Evolutionary conservation across 1,140 invertebrate genomes (phyloP).

Genomic region (Zaprionus taronus): DNA sequence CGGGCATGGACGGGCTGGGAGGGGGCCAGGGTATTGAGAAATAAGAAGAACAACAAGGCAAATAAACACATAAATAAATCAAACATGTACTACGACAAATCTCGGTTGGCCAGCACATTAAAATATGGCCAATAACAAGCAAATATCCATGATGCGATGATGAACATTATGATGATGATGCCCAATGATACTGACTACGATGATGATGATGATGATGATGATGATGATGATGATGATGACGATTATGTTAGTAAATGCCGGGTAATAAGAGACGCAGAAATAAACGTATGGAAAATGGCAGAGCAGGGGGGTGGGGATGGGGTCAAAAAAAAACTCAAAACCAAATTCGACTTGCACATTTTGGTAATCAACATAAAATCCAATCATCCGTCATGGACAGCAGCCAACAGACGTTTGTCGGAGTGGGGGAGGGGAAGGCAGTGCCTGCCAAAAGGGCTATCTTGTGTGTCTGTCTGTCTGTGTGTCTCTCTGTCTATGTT

Average conservation of each 20-base stretch:
- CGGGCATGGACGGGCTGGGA: not conserved
- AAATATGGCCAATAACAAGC: slow-evolving; percentile 80
- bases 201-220: slow-evolving; percentile 7
- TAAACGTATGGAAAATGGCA: slow-evolving; percentile 1
- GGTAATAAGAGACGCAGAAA: slow-evolving; percentile 37
- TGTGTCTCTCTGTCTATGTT: not conserved
- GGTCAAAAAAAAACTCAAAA: slow-evolving; percentile 36
- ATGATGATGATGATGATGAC: slow-evolving; percentile 7
- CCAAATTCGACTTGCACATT: slow-evolving; percentile 65
- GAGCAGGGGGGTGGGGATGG: not conserved
- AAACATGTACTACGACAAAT: slow-evolving; percentile 80
- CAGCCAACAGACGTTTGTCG: slow-evolving; percentile 49
- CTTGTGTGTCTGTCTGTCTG: slow-evolving; percentile 3
- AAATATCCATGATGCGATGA: slow-evolving; percentile 62
- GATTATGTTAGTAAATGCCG: slow-evolving; percentile 43
- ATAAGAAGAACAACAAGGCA: slow-evolving; percentile 58
- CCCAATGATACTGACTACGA: not conserved
- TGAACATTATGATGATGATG: slow-evolving; percentile 7
- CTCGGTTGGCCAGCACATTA: slow-evolving; percentile 74
- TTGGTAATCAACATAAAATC: slow-evolving; percentile 82
- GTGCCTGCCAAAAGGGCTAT: slow-evolving; percentile 59
- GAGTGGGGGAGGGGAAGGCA: not conserved
- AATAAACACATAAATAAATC: slow-evolving; percentile 83
- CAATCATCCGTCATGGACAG: slow-evolving; percentile 82
- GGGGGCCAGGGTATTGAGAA: slow-evolving; percentile 7